Percentiles rank a stretch among this genome's conserved stretches.
These are phyloP conservation scores for Lithosia quadra DNA, from an alignment of 2,888 invertebrate species.

Conservation along the genomic window DNA sequence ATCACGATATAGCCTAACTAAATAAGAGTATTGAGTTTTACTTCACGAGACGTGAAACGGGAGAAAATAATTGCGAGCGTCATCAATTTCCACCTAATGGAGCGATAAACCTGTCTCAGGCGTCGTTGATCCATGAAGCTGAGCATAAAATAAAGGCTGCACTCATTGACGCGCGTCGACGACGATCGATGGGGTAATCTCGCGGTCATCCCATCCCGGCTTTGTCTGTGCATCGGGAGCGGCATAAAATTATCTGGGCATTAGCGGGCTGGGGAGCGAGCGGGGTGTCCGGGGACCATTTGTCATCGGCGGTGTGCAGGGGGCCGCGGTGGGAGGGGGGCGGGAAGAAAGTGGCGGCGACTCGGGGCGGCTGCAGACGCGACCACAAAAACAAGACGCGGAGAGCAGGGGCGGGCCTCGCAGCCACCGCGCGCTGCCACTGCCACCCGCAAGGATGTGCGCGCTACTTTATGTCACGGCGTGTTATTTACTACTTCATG, in stretches of 20 bases:
- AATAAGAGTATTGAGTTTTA: conserved; percentile 41
- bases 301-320: conserved; percentile 79
- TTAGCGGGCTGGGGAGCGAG: conserved; percentile 74
- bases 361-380: conserved; percentile 84
- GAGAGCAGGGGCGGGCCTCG: conserved; percentile 76
- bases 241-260: conserved; percentile 85
- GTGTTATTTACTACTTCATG: conserved; percentile 54
- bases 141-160: conserved; percentile 76
- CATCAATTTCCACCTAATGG: conserved; percentile 71
- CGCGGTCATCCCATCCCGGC: conserved; percentile 77
- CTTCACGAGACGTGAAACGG: conserved; percentile 38
- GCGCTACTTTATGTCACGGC: conserved; percentile 56
- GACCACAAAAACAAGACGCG: conserved; percentile 85
- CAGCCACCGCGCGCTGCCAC: conserved; percentile 69
- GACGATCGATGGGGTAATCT: conserved; percentile 80
- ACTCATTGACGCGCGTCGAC: conserved; percentile 77
- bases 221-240: conserved; percentile 77
- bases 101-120: conserved; percentile 72
- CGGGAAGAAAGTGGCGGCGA: conserved; percentile 77
- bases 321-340: conserved; percentile 57
- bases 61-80: conserved; percentile 54
- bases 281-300: conserved; percentile 83
- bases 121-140: conserved; percentile 74
- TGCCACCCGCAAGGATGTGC: conserved; percentile 72
- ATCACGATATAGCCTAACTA: conserved; percentile 38